These are phyloP conservation scores for Caenorhabditis tropicalis DNA, from an alignment of 1,140 invertebrate species.

Conservation along the genomic window DNA sequence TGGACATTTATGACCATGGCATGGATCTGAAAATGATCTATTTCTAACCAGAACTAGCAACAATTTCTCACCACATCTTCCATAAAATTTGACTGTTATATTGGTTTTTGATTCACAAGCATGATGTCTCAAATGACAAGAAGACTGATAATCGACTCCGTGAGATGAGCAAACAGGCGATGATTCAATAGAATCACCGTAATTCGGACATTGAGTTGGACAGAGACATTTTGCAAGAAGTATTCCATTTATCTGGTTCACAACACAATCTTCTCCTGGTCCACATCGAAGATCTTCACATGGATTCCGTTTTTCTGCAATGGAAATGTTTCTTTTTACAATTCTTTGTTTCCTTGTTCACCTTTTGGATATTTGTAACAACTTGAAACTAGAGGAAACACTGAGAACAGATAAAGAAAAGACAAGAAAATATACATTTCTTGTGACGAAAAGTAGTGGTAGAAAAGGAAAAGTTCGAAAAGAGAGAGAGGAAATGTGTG, in stretches of 20 bases:
- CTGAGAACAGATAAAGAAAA: background rate
- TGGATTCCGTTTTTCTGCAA: constrained; percentile 56
- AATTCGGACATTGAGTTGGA: constrained; percentile 51
- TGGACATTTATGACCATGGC: constrained; percentile 79
- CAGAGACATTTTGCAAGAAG: constrained; percentile 52
- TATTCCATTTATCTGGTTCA: constrained; percentile 47
- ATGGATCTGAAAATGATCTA: constrained; percentile 79
- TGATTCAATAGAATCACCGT: constrained; percentile 54
- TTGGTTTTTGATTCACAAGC: constrained; percentile 80
- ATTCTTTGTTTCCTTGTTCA: background rate
- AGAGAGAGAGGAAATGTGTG: background rate
- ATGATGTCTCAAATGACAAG: constrained; percentile 82
- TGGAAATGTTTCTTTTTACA: background rate
- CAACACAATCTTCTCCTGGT: constrained; percentile 54
- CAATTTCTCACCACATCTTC: constrained; percentile 84
- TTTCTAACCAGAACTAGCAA: background rate
- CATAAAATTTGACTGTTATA: constrained; percentile 84
- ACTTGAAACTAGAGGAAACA: background rate
- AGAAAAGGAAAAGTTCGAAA: background rate
- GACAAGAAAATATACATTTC: constrained; percentile 26
- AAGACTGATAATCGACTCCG: constrained; percentile 76
- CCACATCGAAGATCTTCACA: constrained; percentile 57
- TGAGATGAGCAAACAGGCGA: constrained; percentile 61
- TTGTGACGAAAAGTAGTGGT: constrained; percentile 1
- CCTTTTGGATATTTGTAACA: constrained; percentile 31